These are phyloP conservation scores for Trematocara stigmaticum DNA, from an alignment of 2,113 vertebrate species.

Conservation along the genomic window DNA sequence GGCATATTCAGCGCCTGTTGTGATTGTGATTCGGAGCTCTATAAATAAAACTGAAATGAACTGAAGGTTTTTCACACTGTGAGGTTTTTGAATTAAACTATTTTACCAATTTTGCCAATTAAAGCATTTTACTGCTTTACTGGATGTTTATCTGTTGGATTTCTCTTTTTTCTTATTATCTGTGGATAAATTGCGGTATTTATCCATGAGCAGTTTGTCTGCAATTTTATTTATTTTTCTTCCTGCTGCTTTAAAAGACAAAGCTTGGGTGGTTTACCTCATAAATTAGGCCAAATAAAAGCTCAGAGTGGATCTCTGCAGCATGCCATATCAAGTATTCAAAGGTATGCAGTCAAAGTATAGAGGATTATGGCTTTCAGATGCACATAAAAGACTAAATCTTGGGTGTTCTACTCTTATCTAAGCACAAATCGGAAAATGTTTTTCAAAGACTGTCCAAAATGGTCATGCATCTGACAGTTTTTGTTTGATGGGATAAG, in stretches of 20 bases:
- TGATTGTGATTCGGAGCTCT: background rate
- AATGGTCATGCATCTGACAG: background rate
- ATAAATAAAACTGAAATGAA: background rate
- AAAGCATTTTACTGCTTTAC: background rate
- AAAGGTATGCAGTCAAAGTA: background rate
- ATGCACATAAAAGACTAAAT: background rate
- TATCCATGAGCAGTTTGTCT: background rate
- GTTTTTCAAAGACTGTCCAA: background rate
- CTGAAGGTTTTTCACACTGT: background rate
- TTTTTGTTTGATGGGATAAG: background rate
- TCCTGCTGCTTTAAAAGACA: background rate
- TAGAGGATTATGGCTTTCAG: background rate
- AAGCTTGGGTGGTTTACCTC: background rate
- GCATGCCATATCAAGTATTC: background rate
- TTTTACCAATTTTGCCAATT: conserved; percentile 1
- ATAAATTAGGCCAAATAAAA: conserved; percentile 6
- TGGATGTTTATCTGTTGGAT: background rate
- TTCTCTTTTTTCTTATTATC: background rate
- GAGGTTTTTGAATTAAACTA: background rate
- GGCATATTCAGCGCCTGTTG: background rate
- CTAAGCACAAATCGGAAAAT: background rate
- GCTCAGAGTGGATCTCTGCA: background rate
- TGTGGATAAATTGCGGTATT: background rate
- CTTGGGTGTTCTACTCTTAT: background rate
- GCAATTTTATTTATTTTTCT: background rate